Percentiles rank a stretch among this genome's conserved stretches.
These are phyloP conservation scores for Himalopsyche anomala DNA, from an alignment of 2,888 invertebrate genomes.

Conservation along the genomic window DNA sequence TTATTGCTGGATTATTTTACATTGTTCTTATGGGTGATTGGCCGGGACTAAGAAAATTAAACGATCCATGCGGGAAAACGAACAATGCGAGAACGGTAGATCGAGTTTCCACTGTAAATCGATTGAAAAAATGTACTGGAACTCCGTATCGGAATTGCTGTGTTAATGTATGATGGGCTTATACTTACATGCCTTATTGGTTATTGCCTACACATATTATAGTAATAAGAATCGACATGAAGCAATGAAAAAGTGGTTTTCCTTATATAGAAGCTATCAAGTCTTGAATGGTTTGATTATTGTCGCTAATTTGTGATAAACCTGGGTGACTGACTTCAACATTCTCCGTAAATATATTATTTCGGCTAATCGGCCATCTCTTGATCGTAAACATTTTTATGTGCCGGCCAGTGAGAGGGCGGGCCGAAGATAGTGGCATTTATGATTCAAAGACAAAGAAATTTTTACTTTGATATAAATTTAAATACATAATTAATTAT, in stretches of 20 bases:
- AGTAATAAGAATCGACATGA: background rate
- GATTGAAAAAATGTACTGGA: too few species aligned
- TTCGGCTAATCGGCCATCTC: background rate
- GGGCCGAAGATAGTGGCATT: background rate
- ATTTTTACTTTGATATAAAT: too few species aligned
- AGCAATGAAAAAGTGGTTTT: conserved; percentile 39
- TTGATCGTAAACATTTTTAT: background rate
- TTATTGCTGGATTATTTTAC: too few species aligned
- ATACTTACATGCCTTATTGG: background rate
- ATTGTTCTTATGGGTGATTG: too few species aligned
- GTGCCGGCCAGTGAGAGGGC: background rate
- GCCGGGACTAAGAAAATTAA: too few species aligned
- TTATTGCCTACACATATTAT: background rate
- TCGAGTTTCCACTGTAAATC: too few species aligned
- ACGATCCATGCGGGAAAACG: too few species aligned
- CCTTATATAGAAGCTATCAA: conserved; percentile 24
- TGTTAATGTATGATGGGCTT: background rate
- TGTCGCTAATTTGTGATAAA: conserved; percentile 32
- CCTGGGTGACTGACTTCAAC: conserved; percentile 4
- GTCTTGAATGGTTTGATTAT: conserved; percentile 38
- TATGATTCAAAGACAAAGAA: too few species aligned
- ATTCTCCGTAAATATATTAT: conserved; percentile 1
- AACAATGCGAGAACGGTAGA: too few species aligned
- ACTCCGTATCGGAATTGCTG: background rate
- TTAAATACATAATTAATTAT: too few species aligned